These are phyloP conservation scores for Drosophila santomea DNA, from an alignment of 1,140 invertebrate genomes.

Conservation along the genomic window DNA sequence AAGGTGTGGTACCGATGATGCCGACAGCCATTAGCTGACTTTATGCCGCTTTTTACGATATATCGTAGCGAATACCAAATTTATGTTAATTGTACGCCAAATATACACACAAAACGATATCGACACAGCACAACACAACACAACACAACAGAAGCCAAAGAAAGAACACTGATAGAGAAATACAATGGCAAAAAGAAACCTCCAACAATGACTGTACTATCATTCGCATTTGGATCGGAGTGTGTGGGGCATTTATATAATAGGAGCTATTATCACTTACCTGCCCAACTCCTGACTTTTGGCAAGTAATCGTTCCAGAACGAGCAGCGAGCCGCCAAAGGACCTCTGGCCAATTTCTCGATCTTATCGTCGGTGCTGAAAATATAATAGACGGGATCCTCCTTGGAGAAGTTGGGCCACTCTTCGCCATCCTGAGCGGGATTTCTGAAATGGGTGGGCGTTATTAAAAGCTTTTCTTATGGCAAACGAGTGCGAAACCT, in stretches of 20 bases:
- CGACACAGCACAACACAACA: slow-evolving; percentile 31
- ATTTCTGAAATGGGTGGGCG: slow-evolving; percentile 87
- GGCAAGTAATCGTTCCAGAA: slow-evolving; percentile 98
- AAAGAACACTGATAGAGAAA: slow-evolving; percentile 21
- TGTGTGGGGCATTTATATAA: slow-evolving; percentile 7
- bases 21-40: slow-evolving; percentile 55
- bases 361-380: slow-evolving; percentile 90
- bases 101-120: slow-evolving; percentile 51
- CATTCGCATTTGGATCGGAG: slow-evolving; percentile 21
- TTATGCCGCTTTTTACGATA: slow-evolving; percentile 61
- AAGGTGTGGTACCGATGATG: slow-evolving; percentile 57
- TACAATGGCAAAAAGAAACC: slow-evolving; percentile 11
- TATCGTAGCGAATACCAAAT: slow-evolving; percentile 60
- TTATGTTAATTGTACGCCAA: slow-evolving; percentile 70
- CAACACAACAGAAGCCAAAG: slow-evolving; percentile 1
- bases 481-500: background rate
- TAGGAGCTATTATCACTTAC: slow-evolving; percentile 83
- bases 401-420: slow-evolving; percentile 95
- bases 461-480: slow-evolving; percentile 25
- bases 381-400: slow-evolving; percentile 94
- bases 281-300: slow-evolving; percentile 90
- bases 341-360: slow-evolving; percentile 89
- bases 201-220: slow-evolving; percentile 39
- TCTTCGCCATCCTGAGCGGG: slow-evolving; percentile 91
- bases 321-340: slow-evolving; percentile 93